Evolutionary conservation across 2,888 invertebrate genomes (phyloP), one percentile per base, ranked within the genome.

Genomic region (Ormia ochracea): DNA sequence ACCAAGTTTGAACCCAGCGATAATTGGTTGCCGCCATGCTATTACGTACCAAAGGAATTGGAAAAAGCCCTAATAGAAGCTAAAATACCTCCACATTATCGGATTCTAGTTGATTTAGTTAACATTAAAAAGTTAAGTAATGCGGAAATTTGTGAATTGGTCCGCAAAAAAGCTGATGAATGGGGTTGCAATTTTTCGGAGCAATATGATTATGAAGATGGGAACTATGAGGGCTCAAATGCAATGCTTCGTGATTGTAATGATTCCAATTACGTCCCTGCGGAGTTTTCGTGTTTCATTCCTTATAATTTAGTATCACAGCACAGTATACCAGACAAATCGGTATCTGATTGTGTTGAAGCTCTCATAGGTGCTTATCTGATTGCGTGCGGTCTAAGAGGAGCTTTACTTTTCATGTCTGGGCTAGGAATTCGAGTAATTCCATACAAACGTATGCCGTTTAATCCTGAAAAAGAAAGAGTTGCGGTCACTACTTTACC

Each of bases 1-100:
- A 96, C 97, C 3, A 99, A 99, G 90, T 99, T 99, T 90, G 99
- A 99, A 86, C 99, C 99, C 0, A 97, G 98, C 87, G 99, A 99
- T 89, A 99, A 99, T 90, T 99, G 99, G 99, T 90, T 99, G 21
- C 99, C 99, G 0, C 99, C 99, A 0, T 97, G 98, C 86, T 99
- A 97, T 88, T 93, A 93, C 82, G 96, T 97, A 5, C 97, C 97
- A 0, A 93, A 93, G 82, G 93, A 94, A 85, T 87, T 95, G 26
- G 95, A 95, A 86, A 94, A 94, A 87, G 94, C 94, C 0, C 89
- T 95, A 14, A 94, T 94, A 78, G 94, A 94, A 85, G 94, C 94
- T 1, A 93, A 94, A 87, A 90, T 90, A 81, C 94, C 94, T 0
- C 93, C 93, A 0, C 92, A 92, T 82, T 92, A 93, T 84, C 94